A percentile compares a stretch with the other conserved stretches of the same genome.
phyloP scores from a whole-genome alignment of 2,797 vertebrate genomes.

The Morelia viridis region DNA sequence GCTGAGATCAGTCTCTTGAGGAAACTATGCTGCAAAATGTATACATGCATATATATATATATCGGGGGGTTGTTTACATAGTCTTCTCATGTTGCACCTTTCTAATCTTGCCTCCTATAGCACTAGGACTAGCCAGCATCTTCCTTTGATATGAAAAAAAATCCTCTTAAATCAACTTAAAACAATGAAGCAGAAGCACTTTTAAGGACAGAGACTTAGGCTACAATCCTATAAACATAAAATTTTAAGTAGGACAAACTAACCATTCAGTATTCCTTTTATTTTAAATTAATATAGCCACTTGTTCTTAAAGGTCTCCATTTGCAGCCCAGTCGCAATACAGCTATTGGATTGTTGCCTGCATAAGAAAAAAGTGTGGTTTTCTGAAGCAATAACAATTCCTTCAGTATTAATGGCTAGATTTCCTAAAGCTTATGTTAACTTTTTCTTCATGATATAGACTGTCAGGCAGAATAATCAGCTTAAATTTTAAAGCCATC shows the following conservation, averaged over 20 bases:
- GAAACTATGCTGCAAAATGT: not conserved
- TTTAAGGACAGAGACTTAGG: not conserved
- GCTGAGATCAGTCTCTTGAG: not conserved
- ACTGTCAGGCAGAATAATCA: slow-evolving; percentile 36
- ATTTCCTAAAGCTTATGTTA: not conserved
- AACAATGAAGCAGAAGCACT: not conserved
- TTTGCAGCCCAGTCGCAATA: not conserved
- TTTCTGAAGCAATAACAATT: not conserved
- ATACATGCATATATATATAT: not conserved
- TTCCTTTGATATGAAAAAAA: not conserved
- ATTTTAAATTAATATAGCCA: not conserved
- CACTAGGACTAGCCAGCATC: not conserved
- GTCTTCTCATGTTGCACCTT: not conserved
- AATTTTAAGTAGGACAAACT: not conserved
- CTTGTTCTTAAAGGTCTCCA: not conserved
- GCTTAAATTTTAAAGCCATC: slow-evolving; percentile 57
- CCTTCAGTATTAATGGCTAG: too few relatives aligned
- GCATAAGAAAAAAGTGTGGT: not conserved
- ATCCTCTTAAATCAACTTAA: not conserved
- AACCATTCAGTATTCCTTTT: not conserved
- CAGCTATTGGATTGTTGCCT: not conserved
- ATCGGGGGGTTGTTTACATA: not conserved
- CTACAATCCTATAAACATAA: not conserved
- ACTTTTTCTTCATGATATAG: not conserved
- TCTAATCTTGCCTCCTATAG: not conserved